phyloP scores from a whole-genome alignment of 2,797 vertebrate species.

The Darevskia nairensis region DNA sequence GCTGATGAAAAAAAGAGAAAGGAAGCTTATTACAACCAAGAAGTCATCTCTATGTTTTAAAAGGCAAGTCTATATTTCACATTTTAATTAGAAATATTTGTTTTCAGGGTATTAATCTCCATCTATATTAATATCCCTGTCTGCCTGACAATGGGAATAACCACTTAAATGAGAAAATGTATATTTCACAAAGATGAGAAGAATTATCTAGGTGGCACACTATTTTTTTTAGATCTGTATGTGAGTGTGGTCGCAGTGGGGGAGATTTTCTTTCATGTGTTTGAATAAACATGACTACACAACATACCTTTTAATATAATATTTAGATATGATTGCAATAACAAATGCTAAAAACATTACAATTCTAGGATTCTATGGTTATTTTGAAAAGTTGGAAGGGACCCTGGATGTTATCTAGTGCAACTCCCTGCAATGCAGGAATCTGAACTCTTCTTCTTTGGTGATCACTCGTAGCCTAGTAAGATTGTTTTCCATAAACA shows the following conservation, averaged over 20 bases:
- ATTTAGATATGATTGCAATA: no score
- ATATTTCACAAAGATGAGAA: background rate
- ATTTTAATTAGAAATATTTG: slow-evolving; percentile 22
- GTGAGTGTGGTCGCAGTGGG: background rate
- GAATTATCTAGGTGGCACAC: background rate
- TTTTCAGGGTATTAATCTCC: background rate
- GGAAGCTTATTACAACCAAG: background rate
- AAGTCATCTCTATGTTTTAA: slow-evolving; percentile 1
- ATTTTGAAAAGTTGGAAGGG: no score
- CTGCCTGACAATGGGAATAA: background rate
- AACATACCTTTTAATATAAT: no score
- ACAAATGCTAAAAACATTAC: no score
- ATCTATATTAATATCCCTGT: background rate
- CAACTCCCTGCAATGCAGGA: no score
- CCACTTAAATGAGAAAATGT: background rate
- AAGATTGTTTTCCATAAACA: no score
- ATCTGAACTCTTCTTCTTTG: no score
- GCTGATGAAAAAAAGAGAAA: background rate
- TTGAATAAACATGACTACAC: no score
- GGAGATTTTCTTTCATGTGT: background rate
- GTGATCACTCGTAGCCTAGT: no score
- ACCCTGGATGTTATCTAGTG: no score
- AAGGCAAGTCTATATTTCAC: background rate
- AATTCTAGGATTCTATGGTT: no score
- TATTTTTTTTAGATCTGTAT: background rate